These are phyloP conservation scores for Gadus macrocephalus DNA, from an alignment of 2,113 vertebrate species.

Conservation along the genomic window DNA sequence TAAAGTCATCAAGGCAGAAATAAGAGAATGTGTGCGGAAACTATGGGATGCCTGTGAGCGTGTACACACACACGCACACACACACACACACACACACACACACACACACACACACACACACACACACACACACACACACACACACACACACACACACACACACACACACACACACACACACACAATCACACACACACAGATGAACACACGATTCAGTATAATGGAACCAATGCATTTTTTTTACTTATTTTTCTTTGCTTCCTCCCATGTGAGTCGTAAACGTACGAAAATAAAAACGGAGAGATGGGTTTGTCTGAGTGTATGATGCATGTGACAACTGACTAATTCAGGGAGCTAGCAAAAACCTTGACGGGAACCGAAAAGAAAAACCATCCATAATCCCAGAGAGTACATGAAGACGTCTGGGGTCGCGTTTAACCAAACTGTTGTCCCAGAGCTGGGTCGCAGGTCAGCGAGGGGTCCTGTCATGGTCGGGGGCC, in stretches of 20 bases:
- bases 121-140: neutral
- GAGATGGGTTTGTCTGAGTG: too few species aligned
- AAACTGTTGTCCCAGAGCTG: too few species aligned
- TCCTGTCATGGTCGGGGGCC: too few species aligned
- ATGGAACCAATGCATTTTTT: neutral
- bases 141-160: slow-evolving; percentile 1
- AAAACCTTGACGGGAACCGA: too few species aligned
- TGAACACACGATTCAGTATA: neutral
- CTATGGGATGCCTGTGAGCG: slow-evolving; percentile 35
- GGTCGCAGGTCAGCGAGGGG: too few species aligned
- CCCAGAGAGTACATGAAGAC: too few species aligned
- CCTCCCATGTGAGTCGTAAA: too few species aligned
- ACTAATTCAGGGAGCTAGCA: too few species aligned
- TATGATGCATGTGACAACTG: too few species aligned
- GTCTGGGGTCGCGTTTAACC: too few species aligned
- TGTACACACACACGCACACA: neutral
- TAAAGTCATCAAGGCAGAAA: slow-evolving; percentile 63
- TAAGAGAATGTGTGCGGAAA: slow-evolving; percentile 51
- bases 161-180: slow-evolving; percentile 1
- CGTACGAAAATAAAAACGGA: too few species aligned
- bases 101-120: neutral
- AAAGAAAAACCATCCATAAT: too few species aligned
- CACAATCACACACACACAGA: neutral
- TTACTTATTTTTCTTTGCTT: neutral
- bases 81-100: neutral